Conservation (phyloP, 2,797 vertebrate species). For the Chaunax sp. region DNA sequence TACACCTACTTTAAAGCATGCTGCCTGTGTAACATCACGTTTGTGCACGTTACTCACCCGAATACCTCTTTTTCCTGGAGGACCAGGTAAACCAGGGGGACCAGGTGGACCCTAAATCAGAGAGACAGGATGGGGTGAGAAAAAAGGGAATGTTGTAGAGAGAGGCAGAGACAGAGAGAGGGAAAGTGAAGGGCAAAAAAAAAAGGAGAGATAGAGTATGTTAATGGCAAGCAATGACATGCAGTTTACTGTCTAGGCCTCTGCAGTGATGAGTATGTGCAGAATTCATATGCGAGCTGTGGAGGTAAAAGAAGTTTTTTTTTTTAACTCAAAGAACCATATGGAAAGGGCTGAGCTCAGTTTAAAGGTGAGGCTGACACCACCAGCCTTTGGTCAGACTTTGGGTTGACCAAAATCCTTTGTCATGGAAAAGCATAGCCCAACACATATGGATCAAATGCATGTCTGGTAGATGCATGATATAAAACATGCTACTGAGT, state of each 20-base stretch:
- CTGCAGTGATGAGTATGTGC: slow-evolving; percentile 55
- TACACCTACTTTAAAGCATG: neutral
- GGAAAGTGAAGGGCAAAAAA: slow-evolving; percentile 14
- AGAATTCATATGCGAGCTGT: slow-evolving; percentile 52
- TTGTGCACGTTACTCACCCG: slow-evolving; percentile 87
- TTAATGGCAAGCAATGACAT: slow-evolving; percentile 76
- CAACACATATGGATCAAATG: slow-evolving; percentile 10
- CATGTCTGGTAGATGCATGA: neutral
- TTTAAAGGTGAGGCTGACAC: slow-evolving; percentile 18
- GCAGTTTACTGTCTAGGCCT: slow-evolving; percentile 58
- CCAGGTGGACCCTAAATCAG: slow-evolving; percentile 90
- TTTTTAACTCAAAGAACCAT: slow-evolving; percentile 42
- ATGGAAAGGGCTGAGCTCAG: slow-evolving; percentile 37
- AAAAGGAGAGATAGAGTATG: slow-evolving; percentile 36
- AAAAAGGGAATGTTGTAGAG: slow-evolving; percentile 42
- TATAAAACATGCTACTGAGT: neutral
- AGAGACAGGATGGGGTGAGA: slow-evolving; percentile 48
- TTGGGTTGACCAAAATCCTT: slow-evolving; percentile 23
- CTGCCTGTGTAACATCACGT: neutral
- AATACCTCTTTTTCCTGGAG: slow-evolving; percentile 91
- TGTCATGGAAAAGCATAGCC: slow-evolving; percentile 13
- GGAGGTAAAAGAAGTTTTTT: slow-evolving; percentile 54
- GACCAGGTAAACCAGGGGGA: slow-evolving; percentile 92
- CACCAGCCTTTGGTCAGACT: slow-evolving; percentile 12
- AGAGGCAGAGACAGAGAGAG: slow-evolving; percentile 10